These are phyloP conservation scores for Picus viridis DNA, from an alignment of 2,797 vertebrate genomes.

Conservation along the genomic window DNA sequence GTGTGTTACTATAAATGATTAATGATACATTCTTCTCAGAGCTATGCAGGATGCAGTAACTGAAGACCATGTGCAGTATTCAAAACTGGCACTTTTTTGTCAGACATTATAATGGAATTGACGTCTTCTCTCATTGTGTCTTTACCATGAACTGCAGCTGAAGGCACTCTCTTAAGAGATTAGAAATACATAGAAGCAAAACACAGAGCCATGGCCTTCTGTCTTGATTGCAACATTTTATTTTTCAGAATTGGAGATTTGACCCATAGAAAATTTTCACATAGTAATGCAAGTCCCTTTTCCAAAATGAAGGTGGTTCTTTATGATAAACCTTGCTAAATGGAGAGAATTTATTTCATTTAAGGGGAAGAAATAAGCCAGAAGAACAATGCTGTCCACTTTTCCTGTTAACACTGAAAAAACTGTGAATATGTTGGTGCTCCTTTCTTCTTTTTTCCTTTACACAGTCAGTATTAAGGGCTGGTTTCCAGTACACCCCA, in stretches of 20 bases:
- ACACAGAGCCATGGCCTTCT: neutral
- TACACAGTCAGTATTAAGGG: neutral
- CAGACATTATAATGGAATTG: neutral
- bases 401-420: neutral
- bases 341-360: neutral
- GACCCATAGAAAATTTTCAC: neutral
- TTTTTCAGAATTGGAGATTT: neutral
- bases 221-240: neutral
- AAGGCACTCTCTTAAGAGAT: neutral
- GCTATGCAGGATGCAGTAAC: neutral
- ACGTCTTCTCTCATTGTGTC: neutral
- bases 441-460: neutral
- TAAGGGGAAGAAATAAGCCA: neutral
- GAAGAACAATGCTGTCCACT: neutral
- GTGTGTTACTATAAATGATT: conserved; percentile 45
- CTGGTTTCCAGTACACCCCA: neutral
- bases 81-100: neutral
- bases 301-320: neutral
- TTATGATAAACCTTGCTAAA: neutral
- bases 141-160: neutral
- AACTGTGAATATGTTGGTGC: neutral
- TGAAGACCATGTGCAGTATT: neutral
- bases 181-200: neutral
- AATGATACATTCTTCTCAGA: neutral
- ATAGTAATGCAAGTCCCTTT: neutral